Evolutionary conservation across 1,140 invertebrate genomes (phyloP), one percentile per base, ranked within the genome.

Genomic region (Dolichoris vasculosae): DNA sequence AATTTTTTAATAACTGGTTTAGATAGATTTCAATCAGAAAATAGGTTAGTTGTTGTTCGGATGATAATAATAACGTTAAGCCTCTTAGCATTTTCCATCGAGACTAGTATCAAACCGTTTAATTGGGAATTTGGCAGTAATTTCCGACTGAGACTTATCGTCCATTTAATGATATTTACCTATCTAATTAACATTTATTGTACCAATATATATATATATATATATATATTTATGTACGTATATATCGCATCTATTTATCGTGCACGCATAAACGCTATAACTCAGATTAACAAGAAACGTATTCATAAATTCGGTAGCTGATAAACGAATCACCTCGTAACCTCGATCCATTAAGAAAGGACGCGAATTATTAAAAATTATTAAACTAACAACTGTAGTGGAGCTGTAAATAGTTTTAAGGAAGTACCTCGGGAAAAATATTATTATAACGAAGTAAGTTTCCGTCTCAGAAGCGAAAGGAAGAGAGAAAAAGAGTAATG

Each of bases 371-470:
- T 73, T 23, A 40, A 3, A 73, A 73, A 73, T n/a, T n/a, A n/a
- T 75, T 75, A n/a, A 6, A 48, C 0, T 8, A 75, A 75, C 23
- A 8, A 30, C 26, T 6, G n/a, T 13, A 46, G 3, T 8, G 15
- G 0, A 35, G 15, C n/a, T 46, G n/a, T 75, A 48, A 48, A 75
- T 73, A 11, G 9, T 38, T 71, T 23, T 17, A 15, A 43, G 9
- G n/a, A 76, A 51, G 40, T 78, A 38, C 6, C 9, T 32, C 15
- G 6, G 1, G 32, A 59, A 35, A 78, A 78, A 78, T 78, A 78
- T 78, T 59, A 78, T 30, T 76, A 3, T 46, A 59, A 43, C 76
- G 8, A 59, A 79, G 55, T 79, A 79, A 79, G 77, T 79, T 79
- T 79, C 4, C 9, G 17, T 4, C 51, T 11, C 8, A 40, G 23